A percentile compares a stretch with the other conserved stretches of the same genome.
Conservation (phyloP, 2,888 invertebrate genomes). For the Drosophila nigritarsus region DNA sequence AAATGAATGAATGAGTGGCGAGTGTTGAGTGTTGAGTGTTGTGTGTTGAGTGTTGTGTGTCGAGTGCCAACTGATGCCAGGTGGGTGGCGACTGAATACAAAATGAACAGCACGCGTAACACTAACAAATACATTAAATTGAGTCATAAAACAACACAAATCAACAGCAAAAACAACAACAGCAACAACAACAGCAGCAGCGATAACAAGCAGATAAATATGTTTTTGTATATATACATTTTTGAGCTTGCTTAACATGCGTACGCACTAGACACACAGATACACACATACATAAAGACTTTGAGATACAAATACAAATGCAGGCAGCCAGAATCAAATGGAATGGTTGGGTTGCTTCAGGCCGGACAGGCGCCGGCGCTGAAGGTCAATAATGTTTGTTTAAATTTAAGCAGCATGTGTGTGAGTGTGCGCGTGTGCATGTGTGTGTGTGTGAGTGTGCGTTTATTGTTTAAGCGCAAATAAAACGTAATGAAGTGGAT, state of each 20-base stretch:
- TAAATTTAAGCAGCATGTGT: conserved; percentile 63
- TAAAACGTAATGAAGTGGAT: conserved; percentile 72
- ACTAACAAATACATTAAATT: conserved; percentile 70
- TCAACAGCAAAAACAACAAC: conserved; percentile 21
- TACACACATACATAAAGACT: conserved; percentile 9
- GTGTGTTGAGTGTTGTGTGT: conserved; percentile 10
- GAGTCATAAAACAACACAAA: conserved; percentile 71
- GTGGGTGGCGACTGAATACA: conserved; percentile 60
- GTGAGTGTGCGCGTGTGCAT: conserved; percentile 7
- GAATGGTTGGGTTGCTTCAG: conserved; percentile 20
- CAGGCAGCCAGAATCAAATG: conserved; percentile 41
- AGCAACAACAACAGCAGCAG: neutral
- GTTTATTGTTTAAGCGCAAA: conserved; percentile 61
- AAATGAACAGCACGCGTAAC: conserved; percentile 60
- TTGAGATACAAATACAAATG: conserved; percentile 25
- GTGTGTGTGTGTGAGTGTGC: neutral
- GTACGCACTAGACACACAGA: conserved; percentile 41
- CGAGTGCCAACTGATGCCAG: conserved; percentile 1
- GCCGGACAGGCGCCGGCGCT: conserved; percentile 47
- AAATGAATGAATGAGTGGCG: conserved; percentile 27
- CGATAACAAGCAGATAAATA: conserved; percentile 68
- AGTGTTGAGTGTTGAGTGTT: conserved; percentile 17
- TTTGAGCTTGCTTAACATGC: conserved; percentile 56
- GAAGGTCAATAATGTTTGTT: conserved; percentile 78
- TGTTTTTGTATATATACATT: conserved; percentile 47